Conservation (phyloP, 2,888 invertebrate species). For the Clivina fossor region DNA sequence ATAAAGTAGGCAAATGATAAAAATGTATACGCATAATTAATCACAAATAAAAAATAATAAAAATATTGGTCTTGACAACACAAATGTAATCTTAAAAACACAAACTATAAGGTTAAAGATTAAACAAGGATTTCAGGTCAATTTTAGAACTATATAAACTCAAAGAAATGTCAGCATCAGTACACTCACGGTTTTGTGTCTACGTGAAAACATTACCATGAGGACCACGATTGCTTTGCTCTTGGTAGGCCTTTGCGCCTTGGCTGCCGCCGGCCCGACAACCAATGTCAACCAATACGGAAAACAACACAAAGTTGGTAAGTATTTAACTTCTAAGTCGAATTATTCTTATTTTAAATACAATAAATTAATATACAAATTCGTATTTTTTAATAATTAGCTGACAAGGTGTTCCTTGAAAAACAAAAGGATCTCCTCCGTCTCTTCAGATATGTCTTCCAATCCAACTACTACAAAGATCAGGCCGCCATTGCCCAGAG, state of each 20-base stretch:
- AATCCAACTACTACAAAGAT: constrained; percentile 60
- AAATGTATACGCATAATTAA: too few species aligned
- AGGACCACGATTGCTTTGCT: constrained; percentile 32
- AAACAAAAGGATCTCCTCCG: constrained; percentile 56
- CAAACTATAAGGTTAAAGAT: too few species aligned
- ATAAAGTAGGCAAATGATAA: too few species aligned
- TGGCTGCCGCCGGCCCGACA: constrained; percentile 36
- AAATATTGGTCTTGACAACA: too few species aligned
- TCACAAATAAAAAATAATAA: too few species aligned
- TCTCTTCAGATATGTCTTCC: constrained; percentile 64
- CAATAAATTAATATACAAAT: too few species aligned
- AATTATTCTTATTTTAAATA: too few species aligned
- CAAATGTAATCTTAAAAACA: too few species aligned
- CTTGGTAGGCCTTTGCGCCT: constrained; percentile 33
- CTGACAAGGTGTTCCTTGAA: constrained; percentile 40
- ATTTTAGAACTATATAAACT: constrained; percentile 27
- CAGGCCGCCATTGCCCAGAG: constrained; percentile 59
- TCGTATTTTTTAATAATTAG: too few species aligned
- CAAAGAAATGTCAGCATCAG: neutral
- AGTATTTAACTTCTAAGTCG: too few species aligned
- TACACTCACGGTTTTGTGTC: constrained; percentile 31
- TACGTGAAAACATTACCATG: constrained; percentile 33
- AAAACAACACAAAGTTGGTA: constrained; percentile 27
- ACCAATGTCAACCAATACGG: constrained; percentile 12
- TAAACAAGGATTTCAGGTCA: too few species aligned